These are phyloP conservation scores for Limonius californicus DNA, from an alignment of 1,140 invertebrate genomes.

Conservation along the genomic window DNA sequence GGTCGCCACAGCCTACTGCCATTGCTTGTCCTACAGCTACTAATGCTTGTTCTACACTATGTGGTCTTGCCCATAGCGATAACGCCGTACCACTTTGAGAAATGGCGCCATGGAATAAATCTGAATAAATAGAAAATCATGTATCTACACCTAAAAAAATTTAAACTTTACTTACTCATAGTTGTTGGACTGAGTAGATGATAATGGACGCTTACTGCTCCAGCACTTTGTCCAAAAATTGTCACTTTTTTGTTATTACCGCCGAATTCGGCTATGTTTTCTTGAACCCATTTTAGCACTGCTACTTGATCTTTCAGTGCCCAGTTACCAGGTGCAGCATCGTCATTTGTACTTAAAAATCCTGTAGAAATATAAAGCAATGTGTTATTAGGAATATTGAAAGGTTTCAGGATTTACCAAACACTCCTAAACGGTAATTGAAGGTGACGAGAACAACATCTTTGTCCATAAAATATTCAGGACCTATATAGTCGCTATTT, in stretches of 20 bases:
- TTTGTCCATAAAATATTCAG: conserved; percentile 56
- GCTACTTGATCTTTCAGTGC: conserved; percentile 38
- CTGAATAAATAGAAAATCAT: not conserved
- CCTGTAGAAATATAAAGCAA: conserved; percentile 20
- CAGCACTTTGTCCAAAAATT: conserved; percentile 51
- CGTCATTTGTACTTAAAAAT: conserved; percentile 35
- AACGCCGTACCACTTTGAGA: conserved; percentile 52
- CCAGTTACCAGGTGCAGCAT: conserved; percentile 40
- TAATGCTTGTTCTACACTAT: conserved; percentile 19
- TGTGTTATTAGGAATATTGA: conserved; percentile 1
- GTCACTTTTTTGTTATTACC: conserved; percentile 51
- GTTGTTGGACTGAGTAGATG: conserved; percentile 34
- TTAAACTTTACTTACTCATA: conserved; percentile 21
- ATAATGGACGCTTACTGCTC: conserved; percentile 39
- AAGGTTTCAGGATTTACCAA: conserved; percentile 47
- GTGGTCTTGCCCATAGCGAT: conserved; percentile 51
- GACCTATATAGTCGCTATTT: conserved; percentile 49
- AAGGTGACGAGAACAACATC: conserved; percentile 69
- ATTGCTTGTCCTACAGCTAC: conserved; percentile 22
- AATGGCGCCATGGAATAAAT: conserved; percentile 48
- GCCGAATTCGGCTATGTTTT: conserved; percentile 49
- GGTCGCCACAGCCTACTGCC: conserved; percentile 11
- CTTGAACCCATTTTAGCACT: conserved; percentile 42
- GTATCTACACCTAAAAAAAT: too few relatives aligned
- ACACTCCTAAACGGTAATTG: conserved; percentile 71